Evolutionary conservation across 1,140 invertebrate species (phyloP).

Genomic region (Drosophila repleta): DNA sequence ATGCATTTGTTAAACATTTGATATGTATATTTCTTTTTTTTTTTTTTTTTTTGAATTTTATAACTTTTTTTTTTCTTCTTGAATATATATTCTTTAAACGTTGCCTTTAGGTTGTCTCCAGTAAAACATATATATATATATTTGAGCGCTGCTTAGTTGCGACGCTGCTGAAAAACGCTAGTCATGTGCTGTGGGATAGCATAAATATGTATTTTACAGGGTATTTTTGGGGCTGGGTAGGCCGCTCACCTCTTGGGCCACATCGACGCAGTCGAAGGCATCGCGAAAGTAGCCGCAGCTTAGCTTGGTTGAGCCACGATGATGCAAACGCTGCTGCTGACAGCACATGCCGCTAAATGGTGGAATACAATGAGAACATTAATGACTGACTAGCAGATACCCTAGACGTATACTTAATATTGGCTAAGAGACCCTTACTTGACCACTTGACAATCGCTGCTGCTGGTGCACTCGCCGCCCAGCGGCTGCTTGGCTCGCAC

Average conservation of each 20-base stretch:
- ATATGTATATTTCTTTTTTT: conserved; percentile 38
- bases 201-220: background rate
- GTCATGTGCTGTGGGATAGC: conserved; percentile 12
- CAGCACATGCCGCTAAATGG: conserved; percentile 90
- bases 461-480: conserved; percentile 92
- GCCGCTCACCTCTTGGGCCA: conserved; percentile 47
- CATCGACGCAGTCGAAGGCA: conserved; percentile 93
- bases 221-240: background rate
- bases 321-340: conserved; percentile 91
- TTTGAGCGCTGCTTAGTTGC: conserved; percentile 22
- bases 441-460: conserved; percentile 93
- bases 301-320: conserved; percentile 91
- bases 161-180: conserved; percentile 44
- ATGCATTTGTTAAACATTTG: conserved; percentile 56
- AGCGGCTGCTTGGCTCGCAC: conserved; percentile 87
- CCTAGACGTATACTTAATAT: background rate
- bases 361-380: background rate
- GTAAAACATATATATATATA: background rate
- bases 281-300: conserved; percentile 96
- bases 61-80: background rate
- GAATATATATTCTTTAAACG: conserved; percentile 31
- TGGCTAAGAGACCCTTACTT: no score
- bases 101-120: conserved; percentile 10
- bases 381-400: background rate
- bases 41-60: conserved; percentile 12